These are phyloP conservation scores for Tupaia chinensis DNA, from an alignment of 2,113 vertebrate genomes.

Conservation along the genomic window DNA sequence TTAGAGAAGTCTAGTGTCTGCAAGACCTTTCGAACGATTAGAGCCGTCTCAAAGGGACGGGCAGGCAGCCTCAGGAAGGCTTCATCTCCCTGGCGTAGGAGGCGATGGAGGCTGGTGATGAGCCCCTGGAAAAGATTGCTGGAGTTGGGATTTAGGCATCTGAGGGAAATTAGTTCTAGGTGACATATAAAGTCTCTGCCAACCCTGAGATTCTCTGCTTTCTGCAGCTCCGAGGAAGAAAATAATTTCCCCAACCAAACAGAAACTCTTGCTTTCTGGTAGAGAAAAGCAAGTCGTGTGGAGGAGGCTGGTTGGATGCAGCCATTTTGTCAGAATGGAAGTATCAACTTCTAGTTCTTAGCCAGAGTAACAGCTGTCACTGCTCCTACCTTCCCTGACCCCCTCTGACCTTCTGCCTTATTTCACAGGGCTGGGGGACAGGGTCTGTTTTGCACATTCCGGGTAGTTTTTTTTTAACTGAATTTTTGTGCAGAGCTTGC, in stretches of 20 bases:
- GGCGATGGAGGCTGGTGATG: neutral
- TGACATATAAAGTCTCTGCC: neutral
- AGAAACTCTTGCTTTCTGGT: neutral
- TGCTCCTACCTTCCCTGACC: too few relatives aligned
- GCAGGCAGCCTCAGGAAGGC: conserved; percentile 7
- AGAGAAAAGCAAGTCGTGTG: neutral
- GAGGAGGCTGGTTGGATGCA: neutral
- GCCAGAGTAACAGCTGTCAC: neutral
- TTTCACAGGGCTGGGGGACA: neutral
- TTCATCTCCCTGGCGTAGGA: neutral
- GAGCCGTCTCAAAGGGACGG: conserved; percentile 33
- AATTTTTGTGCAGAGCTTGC: conserved; percentile 48
- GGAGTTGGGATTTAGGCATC: neutral
- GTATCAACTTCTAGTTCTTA: neutral
- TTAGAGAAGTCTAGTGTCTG: conserved; percentile 56
- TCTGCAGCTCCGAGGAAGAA: neutral
- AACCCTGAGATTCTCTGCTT: neutral
- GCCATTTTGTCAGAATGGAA: neutral
- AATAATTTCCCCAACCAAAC: neutral
- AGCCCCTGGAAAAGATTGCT: neutral
- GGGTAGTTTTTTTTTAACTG: conserved; percentile 51
- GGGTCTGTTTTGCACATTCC: conserved; percentile 68
- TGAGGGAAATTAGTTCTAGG: neutral
- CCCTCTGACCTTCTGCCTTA: neutral
- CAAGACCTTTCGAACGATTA: conserved; percentile 53